These are phyloP conservation scores for Bombus superbus DNA, from an alignment of 1,140 invertebrate species.

Conservation along the genomic window DNA sequence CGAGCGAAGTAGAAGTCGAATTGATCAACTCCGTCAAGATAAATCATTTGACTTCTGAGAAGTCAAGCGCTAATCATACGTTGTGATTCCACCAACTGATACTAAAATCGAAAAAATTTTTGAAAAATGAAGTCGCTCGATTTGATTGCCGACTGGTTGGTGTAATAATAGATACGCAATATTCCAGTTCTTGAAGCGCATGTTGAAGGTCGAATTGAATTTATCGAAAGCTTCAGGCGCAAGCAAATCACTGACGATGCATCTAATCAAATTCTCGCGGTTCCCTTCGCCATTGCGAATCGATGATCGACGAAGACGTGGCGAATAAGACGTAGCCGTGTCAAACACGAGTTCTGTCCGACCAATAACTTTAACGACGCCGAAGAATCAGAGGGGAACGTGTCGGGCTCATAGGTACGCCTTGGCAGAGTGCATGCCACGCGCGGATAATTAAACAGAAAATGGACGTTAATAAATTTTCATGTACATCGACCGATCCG, in stretches of 20 bases:
- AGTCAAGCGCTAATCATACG: background rate
- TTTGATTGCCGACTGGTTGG: too few relatives aligned
- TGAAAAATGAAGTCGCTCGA: background rate
- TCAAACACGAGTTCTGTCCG: conserved; percentile 49
- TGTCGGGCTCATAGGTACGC: conserved; percentile 35
- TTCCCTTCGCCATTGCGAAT: conserved; percentile 24
- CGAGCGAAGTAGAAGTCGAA: background rate
- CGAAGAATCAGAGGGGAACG: conserved; percentile 30
- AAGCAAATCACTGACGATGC: background rate
- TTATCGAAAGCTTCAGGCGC: background rate
- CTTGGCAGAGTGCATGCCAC: conserved; percentile 60
- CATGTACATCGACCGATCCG: conserved; percentile 56
- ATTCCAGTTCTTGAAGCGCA: background rate
- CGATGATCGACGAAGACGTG: conserved; percentile 30
- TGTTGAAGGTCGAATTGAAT: too few relatives aligned
- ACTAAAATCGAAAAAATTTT: background rate
- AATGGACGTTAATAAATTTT: conserved; percentile 75
- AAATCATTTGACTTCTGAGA: background rate
- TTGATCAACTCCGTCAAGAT: background rate
- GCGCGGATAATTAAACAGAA: conserved; percentile 73
- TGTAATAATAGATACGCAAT: background rate
- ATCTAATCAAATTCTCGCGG: conserved; percentile 1
- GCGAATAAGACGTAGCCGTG: conserved; percentile 57
- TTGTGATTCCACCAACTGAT: background rate
- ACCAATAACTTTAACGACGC: conserved; percentile 58